phyloP scores from a whole-genome alignment of 2,113 vertebrate genomes.

The rabbit (Oryctolagus cuniculus) region mOryCun1.1 NC_091447.1:58902001-58902500 shows the following conservation, averaged over 20 bases:
- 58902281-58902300: slow-evolving; percentile 68
- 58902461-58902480: slow-evolving; percentile 92
- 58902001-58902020: too few relatives aligned
- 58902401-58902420: slow-evolving; percentile 98
- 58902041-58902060: too few relatives aligned
- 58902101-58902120: too few relatives aligned
- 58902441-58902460: slow-evolving; percentile 94
- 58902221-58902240: too few relatives aligned
- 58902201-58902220: too few relatives aligned
- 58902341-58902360: not conserved
- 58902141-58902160: not conserved
- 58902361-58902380: slow-evolving; percentile 94
- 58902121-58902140: too few relatives aligned
- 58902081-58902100: too few relatives aligned
- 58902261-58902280: not conserved
- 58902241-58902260: not conserved
- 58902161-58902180: too few relatives aligned
- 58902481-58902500: slow-evolving; percentile 88
- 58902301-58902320: accelerated
- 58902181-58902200: not conserved
- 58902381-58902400: slow-evolving; percentile 96
- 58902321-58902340: not conserved
- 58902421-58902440: slow-evolving; percentile 97
- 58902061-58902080: too few relatives aligned
- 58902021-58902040: too few relatives aligned